These are phyloP conservation scores for Boulengeromyrus knoepffleri DNA, from an alignment of 2,113 vertebrate species.

Conservation along the genomic window DNA sequence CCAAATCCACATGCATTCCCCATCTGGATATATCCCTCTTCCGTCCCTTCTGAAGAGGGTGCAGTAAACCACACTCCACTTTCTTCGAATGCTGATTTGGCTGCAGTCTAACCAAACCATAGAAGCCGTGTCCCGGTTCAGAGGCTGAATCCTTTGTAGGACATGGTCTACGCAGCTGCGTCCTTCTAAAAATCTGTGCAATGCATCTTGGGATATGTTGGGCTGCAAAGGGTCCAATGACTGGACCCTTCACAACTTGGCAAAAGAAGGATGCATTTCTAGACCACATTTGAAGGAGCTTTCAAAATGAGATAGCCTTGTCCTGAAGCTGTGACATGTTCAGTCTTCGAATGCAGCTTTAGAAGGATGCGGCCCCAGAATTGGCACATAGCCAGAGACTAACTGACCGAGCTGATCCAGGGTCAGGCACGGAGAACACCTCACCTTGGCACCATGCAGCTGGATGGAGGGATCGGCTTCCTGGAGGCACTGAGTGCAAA, in stretches of 20 bases:
- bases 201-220: background rate
- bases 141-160: background rate
- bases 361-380: background rate
- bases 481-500: slow-evolving; percentile 77
- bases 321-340: background rate
- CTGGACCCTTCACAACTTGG: too few relatives aligned
- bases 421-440: background rate
- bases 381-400: background rate
- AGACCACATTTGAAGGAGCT: background rate
- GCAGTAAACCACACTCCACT: too few relatives aligned
- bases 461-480: slow-evolving; percentile 82
- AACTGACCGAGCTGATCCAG: background rate
- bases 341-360: background rate
- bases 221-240: background rate
- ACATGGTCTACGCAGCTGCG: background rate
- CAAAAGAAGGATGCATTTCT: background rate
- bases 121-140: too few relatives aligned
- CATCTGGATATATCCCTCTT: too few relatives aligned
- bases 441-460: slow-evolving; percentile 88
- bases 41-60: too few relatives aligned
- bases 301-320: background rate
- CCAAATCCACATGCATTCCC: too few relatives aligned
- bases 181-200: background rate
- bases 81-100: too few relatives aligned
- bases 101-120: too few relatives aligned